A percentile compares a stretch with the other conserved stretches of the same genome.
Conservation (phyloP, 2,113 vertebrate species). For the Neogale vison region DNA sequence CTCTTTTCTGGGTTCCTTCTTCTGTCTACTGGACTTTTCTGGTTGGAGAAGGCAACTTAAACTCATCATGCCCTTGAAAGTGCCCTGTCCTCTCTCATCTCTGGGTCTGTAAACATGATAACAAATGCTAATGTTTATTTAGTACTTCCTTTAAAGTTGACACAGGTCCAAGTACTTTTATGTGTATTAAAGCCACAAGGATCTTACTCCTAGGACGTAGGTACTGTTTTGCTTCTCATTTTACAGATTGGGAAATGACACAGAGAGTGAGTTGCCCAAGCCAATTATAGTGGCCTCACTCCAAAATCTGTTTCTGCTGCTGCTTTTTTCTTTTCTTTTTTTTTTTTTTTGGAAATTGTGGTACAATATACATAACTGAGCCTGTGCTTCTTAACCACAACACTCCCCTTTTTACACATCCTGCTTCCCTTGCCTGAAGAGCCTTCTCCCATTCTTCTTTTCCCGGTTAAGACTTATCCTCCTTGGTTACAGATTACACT, state of each 20-base stretch:
- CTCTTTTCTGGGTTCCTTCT: neutral
- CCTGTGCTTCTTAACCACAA: neutral
- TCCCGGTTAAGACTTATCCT: neutral
- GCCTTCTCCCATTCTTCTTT: neutral
- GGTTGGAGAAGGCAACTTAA: neutral
- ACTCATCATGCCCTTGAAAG: neutral
- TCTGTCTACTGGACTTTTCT: neutral
- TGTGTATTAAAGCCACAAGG: rapidly evolving
- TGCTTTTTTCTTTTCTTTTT: too few relatives aligned
- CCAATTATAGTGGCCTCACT: neutral
- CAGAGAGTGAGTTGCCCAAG: neutral
- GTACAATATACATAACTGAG: neutral
- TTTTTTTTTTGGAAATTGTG: neutral
- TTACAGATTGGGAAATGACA: neutral
- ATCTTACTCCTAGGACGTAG: neutral
- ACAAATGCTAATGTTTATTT: neutral
- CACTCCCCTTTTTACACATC: neutral
- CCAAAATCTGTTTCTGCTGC: neutral
- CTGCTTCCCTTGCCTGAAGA: neutral
- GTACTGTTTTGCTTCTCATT: neutral
- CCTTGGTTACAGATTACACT: neutral
- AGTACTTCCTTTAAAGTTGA: neutral
- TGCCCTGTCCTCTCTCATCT: neutral
- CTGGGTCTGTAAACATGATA: neutral
- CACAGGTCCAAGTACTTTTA: neutral